Percentiles rank a stretch among this genome's conserved stretches.
Evolutionary conservation across 2,113 vertebrate genomes (phyloP).

Genomic region (Hyperopisus bebe): DNA sequence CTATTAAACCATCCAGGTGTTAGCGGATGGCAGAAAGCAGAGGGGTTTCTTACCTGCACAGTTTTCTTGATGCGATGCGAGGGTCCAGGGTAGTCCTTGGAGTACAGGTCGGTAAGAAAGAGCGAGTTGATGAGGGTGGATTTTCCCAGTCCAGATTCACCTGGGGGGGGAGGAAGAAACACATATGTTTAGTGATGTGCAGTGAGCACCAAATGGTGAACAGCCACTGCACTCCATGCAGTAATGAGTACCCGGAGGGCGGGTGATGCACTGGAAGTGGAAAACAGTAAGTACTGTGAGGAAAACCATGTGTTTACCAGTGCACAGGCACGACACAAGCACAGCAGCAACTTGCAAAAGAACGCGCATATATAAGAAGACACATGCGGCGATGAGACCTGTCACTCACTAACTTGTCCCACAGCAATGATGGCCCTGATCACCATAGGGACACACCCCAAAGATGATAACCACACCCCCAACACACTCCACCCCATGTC

Average conservation of each 20-base stretch:
- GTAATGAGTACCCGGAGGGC: neutral
- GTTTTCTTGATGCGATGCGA: conserved; percentile 72
- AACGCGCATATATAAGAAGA: neutral
- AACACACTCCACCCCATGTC: neutral
- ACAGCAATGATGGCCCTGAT: neutral
- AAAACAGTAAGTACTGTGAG: neutral
- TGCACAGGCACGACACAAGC: neutral
- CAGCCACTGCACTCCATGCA: neutral
- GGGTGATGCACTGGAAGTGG: neutral
- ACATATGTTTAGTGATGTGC: neutral
- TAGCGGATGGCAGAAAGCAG: neutral
- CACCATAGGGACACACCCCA: neutral
- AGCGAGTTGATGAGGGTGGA: conserved; percentile 72
- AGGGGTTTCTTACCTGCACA: conserved; percentile 54
- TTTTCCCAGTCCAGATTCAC: conserved; percentile 69
- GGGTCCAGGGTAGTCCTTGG: conserved; percentile 68
- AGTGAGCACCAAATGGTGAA: neutral
- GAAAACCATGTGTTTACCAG: neutral
- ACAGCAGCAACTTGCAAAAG: neutral
- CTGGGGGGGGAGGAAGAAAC: conserved; percentile 39
- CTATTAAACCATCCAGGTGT: neutral
- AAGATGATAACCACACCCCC: neutral
- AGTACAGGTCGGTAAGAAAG: conserved; percentile 70
- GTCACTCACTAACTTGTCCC: neutral
- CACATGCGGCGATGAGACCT: neutral